Evolutionary conservation across 1,140 invertebrate genomes (phyloP).

Genomic region (Luehdorfia chinensis): DNA sequence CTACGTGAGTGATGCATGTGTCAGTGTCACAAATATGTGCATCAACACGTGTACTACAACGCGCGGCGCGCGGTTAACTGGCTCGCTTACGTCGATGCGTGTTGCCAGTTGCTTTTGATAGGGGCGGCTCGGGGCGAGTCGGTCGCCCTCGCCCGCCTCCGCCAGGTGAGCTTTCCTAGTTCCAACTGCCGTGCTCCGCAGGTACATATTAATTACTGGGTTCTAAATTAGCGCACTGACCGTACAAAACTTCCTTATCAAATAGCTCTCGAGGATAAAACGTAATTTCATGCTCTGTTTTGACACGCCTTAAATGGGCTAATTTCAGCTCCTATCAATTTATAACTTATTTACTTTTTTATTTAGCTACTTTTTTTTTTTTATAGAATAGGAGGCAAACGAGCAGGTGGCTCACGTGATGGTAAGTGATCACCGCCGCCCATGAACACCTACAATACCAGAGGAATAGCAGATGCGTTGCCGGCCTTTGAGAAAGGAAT

Average conservation of each 20-base stretch:
- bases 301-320: background rate
- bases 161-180: conserved; percentile 47
- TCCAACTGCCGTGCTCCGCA: conserved; percentile 22
- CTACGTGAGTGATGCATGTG: conserved; percentile 25
- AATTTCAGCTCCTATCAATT: conserved; percentile 1
- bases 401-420: too few relatives aligned
- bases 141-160: conserved; percentile 34
- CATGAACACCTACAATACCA: too few relatives aligned
- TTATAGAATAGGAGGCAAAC: too few relatives aligned
- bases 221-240: conserved; percentile 68
- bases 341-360: too few relatives aligned
- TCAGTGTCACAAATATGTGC: conserved; percentile 1
- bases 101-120: conserved; percentile 25
- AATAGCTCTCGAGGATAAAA: conserved; percentile 42
- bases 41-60: conserved; percentile 23
- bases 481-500: too few relatives aligned
- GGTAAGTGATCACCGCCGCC: too few relatives aligned
- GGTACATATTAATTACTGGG: conserved; percentile 65
- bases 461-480: too few relatives aligned
- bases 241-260: conserved; percentile 54
- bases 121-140: conserved; percentile 25
- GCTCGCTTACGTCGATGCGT: conserved; percentile 26
- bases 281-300: conserved; percentile 28
- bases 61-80: conserved; percentile 55
- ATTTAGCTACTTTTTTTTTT: too few relatives aligned